Base-by-base conservation (phyloP, 2,888 invertebrate species). In the Acrobasis repandana region DNA sequence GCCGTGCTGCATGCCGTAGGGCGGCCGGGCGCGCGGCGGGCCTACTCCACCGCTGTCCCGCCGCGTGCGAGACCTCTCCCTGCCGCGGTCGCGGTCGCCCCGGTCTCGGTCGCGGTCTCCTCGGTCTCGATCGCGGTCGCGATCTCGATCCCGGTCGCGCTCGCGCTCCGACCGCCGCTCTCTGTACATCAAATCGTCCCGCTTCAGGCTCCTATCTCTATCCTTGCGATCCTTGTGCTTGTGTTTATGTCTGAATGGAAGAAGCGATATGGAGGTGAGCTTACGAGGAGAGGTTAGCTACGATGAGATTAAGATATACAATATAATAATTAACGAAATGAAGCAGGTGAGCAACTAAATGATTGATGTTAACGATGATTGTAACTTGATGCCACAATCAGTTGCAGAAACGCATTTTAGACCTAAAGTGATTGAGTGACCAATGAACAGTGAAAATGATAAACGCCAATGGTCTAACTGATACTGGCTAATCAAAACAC, bases 61-160 rank as follows among this genome's bases (percentile, higher is more conserved):
- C 93, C 88, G 77, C 71, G 80, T 72, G 50, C 90, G 75, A 69
- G 77, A 73, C 62, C 72, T 67, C 36, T 80, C 75, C 8, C 67
- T 67, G 18, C 86, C 85, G 56, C 94, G 82, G 51, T 94, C 94
- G 14, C 93, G 80, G 60, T 93, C 93, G 28, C 95, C 93, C 5
- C 85, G 75, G 0, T 91, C 90, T n/a, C 94, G 82, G 6, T 94
- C 94, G 0, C 79, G 86, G 9, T 94, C 93, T 34, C 95, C 90
- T 15, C 95, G 93, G 4, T 93, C 93, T 9, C 94, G 81, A 10
- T 94, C 94, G 2, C 94, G 85, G 47, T 94, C 94, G 8, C 95
- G 87, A 15, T 94, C 94, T 36, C 95, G 84, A 70, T 94, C 94
- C 62, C 95, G 93, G 20, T 95, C 95, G 36, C 90, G 79, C 57